A percentile compares a stretch with the other conserved stretches of the same genome.
Conservation (phyloP, 2,888 invertebrate species). For the Pandemis cinnamomeana region DNA sequence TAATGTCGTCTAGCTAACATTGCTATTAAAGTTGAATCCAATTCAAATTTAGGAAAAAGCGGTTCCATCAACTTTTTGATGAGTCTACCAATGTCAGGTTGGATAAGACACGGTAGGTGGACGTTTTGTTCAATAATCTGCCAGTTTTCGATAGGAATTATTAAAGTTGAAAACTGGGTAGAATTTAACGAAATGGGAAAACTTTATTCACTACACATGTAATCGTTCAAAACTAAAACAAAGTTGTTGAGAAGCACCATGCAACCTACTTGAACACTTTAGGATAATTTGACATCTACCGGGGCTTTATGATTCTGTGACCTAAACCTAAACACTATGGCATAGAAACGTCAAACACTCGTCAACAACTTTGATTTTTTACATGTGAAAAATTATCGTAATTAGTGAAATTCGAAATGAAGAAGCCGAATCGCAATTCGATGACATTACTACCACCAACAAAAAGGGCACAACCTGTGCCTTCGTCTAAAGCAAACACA, state of each 20-base stretch:
- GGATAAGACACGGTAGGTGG: no score
- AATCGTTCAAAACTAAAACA: not conserved
- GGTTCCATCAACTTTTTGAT: no score
- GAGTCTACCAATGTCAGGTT: no score
- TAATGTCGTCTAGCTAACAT: no score
- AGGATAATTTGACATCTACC: not conserved
- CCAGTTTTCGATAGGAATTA: no score
- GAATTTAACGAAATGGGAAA: no score
- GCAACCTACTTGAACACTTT: not conserved
- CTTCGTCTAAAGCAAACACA: not conserved
- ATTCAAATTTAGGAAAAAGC: no score
- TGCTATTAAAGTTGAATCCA: no score
- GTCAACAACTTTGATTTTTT: not conserved
- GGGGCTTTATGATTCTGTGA: not conserved
- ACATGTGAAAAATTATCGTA: slow-evolving; percentile 14
- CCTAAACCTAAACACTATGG: not conserved
- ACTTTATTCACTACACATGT: no score
- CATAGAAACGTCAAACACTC: slow-evolving; percentile 18
- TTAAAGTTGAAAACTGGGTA: no score
- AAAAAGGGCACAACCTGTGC: slow-evolving; percentile 7
- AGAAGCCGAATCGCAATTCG: slow-evolving; percentile 7
- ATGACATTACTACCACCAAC: not conserved
- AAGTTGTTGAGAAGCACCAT: not conserved
- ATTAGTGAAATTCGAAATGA: slow-evolving; percentile 12
- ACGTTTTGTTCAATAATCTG: no score